phyloP scores from a whole-genome alignment of 2,113 vertebrate species.

The Cynocephalus volans region DNA sequence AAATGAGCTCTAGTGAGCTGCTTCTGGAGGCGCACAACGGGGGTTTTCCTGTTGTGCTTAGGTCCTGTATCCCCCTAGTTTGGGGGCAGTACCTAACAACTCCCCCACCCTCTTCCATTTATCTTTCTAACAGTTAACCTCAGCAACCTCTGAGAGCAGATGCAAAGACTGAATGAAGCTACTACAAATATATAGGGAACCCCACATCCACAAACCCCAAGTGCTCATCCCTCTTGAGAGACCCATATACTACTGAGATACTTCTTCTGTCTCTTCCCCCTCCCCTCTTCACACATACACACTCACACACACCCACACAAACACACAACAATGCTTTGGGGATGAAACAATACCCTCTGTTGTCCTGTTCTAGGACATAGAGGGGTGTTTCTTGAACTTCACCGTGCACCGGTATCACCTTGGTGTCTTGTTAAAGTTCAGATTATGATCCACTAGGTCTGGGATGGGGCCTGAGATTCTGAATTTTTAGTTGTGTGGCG shows the following conservation, averaged over 20 bases:
- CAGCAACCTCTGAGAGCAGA: background rate
- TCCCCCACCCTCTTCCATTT: background rate
- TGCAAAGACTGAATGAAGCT: background rate
- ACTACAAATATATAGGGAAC: background rate
- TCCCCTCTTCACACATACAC: background rate
- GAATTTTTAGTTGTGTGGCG: background rate
- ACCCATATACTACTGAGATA: background rate
- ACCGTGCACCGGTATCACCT: background rate
- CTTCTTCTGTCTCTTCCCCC: background rate
- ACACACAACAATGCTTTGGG: background rate
- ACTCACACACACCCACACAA: background rate
- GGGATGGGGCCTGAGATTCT: background rate
- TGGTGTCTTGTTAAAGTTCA: background rate
- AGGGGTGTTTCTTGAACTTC: background rate
- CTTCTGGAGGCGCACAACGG: background rate
- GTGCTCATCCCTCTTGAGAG: background rate
- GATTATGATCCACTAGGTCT: background rate
- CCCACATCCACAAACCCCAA: background rate
- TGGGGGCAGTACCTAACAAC: background rate
- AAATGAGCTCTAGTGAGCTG: background rate
- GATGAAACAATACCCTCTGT: background rate
- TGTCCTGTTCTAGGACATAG: background rate
- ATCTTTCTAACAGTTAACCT: background rate
- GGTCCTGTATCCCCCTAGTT: background rate
- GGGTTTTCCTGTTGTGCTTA: background rate